A percentile compares a stretch with the other conserved stretches of the same genome.
These are phyloP conservation scores for Lagenorhynchus albirostris DNA, from an alignment of 2,113 vertebrate species.

Conservation along the genomic window DNA sequence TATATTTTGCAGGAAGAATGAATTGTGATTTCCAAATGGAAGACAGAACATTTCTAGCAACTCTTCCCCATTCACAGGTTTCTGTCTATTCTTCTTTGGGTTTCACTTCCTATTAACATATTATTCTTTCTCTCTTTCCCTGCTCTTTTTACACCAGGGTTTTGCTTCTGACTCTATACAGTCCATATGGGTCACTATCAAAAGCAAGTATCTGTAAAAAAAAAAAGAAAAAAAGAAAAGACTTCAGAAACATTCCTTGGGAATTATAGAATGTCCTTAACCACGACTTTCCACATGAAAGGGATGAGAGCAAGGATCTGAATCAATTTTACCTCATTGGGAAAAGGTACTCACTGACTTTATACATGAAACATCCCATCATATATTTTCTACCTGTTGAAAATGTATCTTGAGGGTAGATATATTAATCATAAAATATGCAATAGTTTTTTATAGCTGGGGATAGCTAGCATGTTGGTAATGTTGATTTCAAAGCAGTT, in stretches of 20 bases:
- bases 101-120: not conserved
- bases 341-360: not conserved
- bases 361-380: not conserved
- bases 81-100: not conserved
- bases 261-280: not conserved
- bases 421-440: not conserved
- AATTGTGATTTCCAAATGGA: not conserved
- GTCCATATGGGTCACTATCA: not conserved
- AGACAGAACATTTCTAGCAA: not conserved
- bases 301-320: not conserved
- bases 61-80: not conserved
- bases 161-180: not conserved
- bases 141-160: fast-evolving
- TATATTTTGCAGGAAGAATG: not conserved
- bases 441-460: not conserved
- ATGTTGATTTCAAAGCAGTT: not conserved
- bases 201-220: not conserved
- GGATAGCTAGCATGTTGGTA: not conserved
- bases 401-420: not conserved
- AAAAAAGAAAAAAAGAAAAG: not conserved
- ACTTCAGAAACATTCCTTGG: not conserved
- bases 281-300: not conserved
- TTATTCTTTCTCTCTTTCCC: not conserved
- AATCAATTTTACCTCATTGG: not conserved
- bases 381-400: not conserved